Evolutionary conservation across 1,140 invertebrate species (phyloP).

Genomic region (Scaptomyza hsui): DNA sequence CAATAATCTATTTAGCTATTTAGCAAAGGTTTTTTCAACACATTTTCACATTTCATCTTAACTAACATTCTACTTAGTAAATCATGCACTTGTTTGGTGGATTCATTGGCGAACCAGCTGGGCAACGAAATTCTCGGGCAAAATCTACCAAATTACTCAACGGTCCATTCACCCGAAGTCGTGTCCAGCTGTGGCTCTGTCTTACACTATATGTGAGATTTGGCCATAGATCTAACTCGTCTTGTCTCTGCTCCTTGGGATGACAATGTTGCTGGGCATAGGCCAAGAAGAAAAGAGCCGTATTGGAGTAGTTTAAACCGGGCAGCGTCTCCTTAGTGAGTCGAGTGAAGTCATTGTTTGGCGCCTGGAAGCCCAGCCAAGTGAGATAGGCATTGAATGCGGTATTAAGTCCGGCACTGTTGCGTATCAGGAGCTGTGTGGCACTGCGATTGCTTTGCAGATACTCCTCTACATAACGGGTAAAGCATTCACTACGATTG

Average conservation of each 20-base stretch:
- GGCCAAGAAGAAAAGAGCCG: slow-evolving; percentile 90
- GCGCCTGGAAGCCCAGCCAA: slow-evolving; percentile 71
- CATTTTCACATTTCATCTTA: no score
- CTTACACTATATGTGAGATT: slow-evolving; percentile 41
- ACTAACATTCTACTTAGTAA: slow-evolving; percentile 53
- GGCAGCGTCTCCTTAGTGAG: slow-evolving; percentile 67
- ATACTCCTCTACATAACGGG: slow-evolving; percentile 91
- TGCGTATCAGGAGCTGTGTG: slow-evolving; percentile 88
- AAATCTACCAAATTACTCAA: slow-evolving; percentile 66
- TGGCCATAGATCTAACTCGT: slow-evolving; percentile 62
- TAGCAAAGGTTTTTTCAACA: slow-evolving; percentile 1
- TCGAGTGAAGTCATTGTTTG: slow-evolving; percentile 59
- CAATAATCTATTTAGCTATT: slow-evolving; percentile 4
- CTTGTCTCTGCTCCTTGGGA: not conserved
- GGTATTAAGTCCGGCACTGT: slow-evolving; percentile 86
- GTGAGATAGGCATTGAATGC: slow-evolving; percentile 86
- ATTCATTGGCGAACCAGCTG: slow-evolving; percentile 70
- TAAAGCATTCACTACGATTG: slow-evolving; percentile 93
- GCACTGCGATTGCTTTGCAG: slow-evolving; percentile 85
- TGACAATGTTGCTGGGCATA: slow-evolving; percentile 86
- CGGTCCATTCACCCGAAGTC: slow-evolving; percentile 64
- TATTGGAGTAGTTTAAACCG: slow-evolving; percentile 69
- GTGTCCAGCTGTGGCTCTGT: slow-evolving; percentile 58
- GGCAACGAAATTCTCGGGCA: slow-evolving; percentile 64
- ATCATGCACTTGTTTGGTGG: slow-evolving; percentile 67